Percentiles rank a stretch among this genome's conserved stretches.
Evolutionary conservation across 2,113 vertebrate genomes (phyloP).

Genomic region (Phocoena phocoena): DNA sequence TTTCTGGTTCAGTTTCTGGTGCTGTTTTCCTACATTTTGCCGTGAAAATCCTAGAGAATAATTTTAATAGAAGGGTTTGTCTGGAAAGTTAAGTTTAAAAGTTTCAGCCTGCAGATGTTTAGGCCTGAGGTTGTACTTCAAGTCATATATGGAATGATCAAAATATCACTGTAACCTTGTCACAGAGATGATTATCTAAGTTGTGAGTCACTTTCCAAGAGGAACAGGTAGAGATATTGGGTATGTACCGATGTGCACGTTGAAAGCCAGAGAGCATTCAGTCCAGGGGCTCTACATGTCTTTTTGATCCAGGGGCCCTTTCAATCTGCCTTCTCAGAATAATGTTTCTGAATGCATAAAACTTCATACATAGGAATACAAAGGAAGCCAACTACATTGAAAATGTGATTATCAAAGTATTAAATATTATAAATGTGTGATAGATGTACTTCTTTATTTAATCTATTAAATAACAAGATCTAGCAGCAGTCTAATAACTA

Average conservation of each 20-base stretch:
- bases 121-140: neutral
- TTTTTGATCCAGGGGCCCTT: neutral
- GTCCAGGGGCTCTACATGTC: neutral
- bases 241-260: neutral
- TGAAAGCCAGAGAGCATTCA: conserved; percentile 1
- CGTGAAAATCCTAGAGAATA: neutral
- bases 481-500: neutral
- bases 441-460: neutral
- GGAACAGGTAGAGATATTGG: neutral
- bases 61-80: neutral
- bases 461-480: conserved; percentile 17
- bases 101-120: neutral
- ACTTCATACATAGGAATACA: neutral
- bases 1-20: neutral
- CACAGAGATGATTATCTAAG: conserved; percentile 15
- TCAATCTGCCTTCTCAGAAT: conserved; percentile 21
- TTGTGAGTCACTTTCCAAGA: conserved; percentile 18
- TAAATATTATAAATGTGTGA: neutral
- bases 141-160: neutral
- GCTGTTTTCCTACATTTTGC: neutral
- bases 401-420: conserved; percentile 21
- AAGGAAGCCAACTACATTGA: neutral
- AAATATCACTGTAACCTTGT: conserved; percentile 4
- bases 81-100: conserved; percentile 40
- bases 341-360: neutral